Evolutionary conservation across 2,888 invertebrate species (phyloP), one percentile per base, ranked within the genome.

Genomic region (Caenorhabditis sp.): DNA sequence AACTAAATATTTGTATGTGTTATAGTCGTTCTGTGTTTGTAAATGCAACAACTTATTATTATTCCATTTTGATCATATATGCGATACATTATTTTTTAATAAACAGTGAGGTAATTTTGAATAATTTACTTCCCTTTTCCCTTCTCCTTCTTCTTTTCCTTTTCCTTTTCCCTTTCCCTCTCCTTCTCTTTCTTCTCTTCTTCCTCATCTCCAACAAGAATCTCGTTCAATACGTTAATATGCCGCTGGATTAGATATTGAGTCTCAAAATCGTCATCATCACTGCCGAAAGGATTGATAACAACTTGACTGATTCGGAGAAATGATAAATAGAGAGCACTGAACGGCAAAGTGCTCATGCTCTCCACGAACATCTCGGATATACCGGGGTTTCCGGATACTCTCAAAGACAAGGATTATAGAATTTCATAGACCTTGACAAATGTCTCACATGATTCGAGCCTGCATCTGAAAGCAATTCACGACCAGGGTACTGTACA

Each of bases 181-280:
- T 22, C 9, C 40, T 68, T 44, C 18, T 56, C 56, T n/a, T 47
- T 18, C 32, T 71, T 71, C 35, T 55, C 62, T 20, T 53, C 62
- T 20, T 40, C 20, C 24, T 62, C 60, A 8, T 80, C 80, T 2
- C 28, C 28, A 18, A 55, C 56, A 50, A 80, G 40, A 26, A 80
- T 69, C 47, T 80, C 80, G 44, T 74, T 68, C 18, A 80, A 65
- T 1, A 80, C 80, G n/a, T 62, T 74, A n/a, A 80, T 69, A 37
- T 80, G 80, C 53, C 80, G 50, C 28, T 80, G 55, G 37, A 80
- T 74, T 11, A 80, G 53, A 47, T 80, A 80, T 15, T 64, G 74
- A 1, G 69, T 65, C 69, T 86, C 86, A 60, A 85, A 85, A 61
- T 87, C 85, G 35, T 87, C 86, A 20, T 85, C 85, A 71, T 87